Evolutionary conservation across 2,113 vertebrate genomes (phyloP), one percentile per base, ranked within the genome.

Genomic region (Hyperoodon ampullatus): DNA sequence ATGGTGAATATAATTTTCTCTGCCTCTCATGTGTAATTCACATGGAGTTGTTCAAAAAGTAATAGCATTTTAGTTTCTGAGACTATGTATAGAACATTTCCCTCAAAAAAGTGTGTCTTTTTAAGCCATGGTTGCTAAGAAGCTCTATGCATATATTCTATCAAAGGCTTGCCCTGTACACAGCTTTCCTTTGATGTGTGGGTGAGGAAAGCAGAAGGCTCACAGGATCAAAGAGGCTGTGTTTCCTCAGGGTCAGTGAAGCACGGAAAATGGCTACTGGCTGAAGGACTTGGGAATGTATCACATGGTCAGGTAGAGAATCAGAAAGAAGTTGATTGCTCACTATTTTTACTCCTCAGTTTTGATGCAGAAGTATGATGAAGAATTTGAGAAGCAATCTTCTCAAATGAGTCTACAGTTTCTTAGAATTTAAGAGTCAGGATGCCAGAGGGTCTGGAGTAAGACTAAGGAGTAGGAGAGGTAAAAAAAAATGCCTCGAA

Each of bases 21-120:
- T 35, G 26, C 6, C 50, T 55, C 14, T 80, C 28, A 63, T 42
- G 21, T 70, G 35, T 65, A 95, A 95, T 81, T 77, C 53, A 65
- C 42, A 53, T 82, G 47, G 50, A 85, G 91, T 93, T 94, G 75
- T 95, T 90, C 30, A 81, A 58, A 96, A 94, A 70, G n/a, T 80
- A 78, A 47, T 68, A 87, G 30, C 58, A 63, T 90, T 93, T 94
- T 90, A 80, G 30, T 81, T 90, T 84, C 63, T 80, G 81, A 44
- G 72, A 93, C 33, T 81, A 72, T 53, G n/a, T 44, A 84, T 21
- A 70, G 50, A 93, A 94, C 26, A 60, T 61, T 87, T 85, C 16
- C n/a, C 65, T 96, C 11, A 33, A 75, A 77, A 44, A 50, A 30
- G 53, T 30, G 42, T 26, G 72, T 44, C 26, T 90, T 92, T 95